Percentiles rank a stretch among this genome's conserved stretches.
Conservation (phyloP, 1,140 invertebrate species). For the Megalonaias nervosa region DNA sequence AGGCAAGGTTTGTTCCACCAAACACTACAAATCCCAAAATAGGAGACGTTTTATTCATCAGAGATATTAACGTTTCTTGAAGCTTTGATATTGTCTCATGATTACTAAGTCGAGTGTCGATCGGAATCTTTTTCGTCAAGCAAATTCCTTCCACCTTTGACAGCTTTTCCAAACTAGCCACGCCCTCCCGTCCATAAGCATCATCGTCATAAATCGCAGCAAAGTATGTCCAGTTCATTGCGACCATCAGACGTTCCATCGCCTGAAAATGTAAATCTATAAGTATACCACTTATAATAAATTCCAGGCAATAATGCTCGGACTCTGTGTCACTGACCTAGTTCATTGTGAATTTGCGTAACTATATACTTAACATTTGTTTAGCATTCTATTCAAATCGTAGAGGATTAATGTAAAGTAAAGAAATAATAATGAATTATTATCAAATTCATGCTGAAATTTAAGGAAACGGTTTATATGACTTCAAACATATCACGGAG, state of each 20-base stretch:
- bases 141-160: slow-evolving; percentile 11
- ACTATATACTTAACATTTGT: too few species aligned
- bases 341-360: too few species aligned
- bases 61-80: not conserved
- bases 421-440: too few species aligned
- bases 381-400: too few species aligned
- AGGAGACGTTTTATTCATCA: not conserved
- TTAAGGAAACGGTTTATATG: too few species aligned
- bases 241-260: slow-evolving; percentile 7
- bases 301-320: too few species aligned
- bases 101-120: not conserved
- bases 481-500: too few species aligned
- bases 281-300: too few species aligned
- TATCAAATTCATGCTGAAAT: too few species aligned
- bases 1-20: slow-evolving; percentile 4
- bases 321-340: too few species aligned
- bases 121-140: slow-evolving; percentile 4
- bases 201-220: slow-evolving; percentile 19
- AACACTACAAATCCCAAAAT: slow-evolving; percentile 25
- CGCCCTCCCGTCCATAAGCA: slow-evolving; percentile 23
- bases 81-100: not conserved
- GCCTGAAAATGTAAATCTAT: slow-evolving; percentile 7
- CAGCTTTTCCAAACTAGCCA: not conserved
- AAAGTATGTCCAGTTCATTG: slow-evolving; percentile 21
- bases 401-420: too few species aligned